phyloP scores from a whole-genome alignment of 2,113 vertebrate species.

The Cyphomyrus plagiostoma region DNA sequence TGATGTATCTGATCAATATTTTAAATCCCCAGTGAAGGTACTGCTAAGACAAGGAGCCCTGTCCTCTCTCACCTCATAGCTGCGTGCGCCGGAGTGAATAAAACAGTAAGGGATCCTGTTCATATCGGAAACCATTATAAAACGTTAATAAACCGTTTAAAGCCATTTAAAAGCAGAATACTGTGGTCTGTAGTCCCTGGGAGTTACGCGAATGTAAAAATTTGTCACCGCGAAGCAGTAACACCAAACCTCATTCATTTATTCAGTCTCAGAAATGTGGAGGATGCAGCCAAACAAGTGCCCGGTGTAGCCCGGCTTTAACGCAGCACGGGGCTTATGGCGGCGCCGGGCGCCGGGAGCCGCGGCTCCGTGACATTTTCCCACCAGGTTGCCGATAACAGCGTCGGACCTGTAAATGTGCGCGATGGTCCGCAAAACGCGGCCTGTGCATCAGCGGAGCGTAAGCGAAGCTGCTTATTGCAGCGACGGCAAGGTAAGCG shows the following conservation, averaged over 20 bases:
- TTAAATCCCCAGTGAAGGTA: not conserved
- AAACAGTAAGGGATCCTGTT: not conserved
- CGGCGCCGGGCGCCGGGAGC: too few species aligned
- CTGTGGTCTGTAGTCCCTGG: not conserved
- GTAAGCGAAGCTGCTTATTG: not conserved
- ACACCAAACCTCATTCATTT: not conserved
- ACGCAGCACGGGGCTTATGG: not conserved
- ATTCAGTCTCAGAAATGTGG: not conserved
- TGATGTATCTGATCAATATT: not conserved
- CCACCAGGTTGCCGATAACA: not conserved
- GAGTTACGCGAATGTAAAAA: not conserved
- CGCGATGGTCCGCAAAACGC: not conserved
- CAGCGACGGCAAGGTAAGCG: not conserved
- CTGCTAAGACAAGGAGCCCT: not conserved
- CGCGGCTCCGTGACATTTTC: not conserved
- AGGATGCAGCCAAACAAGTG: not conserved
- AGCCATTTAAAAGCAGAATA: not conserved
- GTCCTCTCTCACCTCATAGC: not conserved
- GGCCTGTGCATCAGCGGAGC: not conserved
- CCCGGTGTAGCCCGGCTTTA: not conserved
- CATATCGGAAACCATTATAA: not conserved
- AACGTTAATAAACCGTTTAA: not conserved
- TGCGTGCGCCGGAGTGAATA: not conserved
- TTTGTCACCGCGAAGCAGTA: not conserved
- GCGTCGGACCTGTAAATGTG: not conserved